phyloP scores from a whole-genome alignment of 2,113 vertebrate genomes.

The Eulemur rufifrons region DNA sequence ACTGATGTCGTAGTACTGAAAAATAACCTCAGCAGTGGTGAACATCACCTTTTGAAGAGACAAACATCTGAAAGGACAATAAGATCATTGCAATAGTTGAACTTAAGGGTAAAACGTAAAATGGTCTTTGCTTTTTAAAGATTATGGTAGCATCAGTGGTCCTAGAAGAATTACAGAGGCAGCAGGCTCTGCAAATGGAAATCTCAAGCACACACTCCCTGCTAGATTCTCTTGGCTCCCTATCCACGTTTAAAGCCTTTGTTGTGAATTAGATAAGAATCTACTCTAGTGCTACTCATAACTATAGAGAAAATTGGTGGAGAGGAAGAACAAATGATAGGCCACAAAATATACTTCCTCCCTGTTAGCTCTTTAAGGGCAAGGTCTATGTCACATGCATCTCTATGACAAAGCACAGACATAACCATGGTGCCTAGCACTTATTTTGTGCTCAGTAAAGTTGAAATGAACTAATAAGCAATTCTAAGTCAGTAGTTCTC shows the following conservation, averaged over 20 bases:
- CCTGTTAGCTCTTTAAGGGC: not conserved
- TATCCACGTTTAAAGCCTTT: not conserved
- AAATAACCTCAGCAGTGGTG: not conserved
- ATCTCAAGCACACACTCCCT: not conserved
- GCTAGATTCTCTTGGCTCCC: not conserved
- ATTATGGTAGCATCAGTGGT: not conserved
- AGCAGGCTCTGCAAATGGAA: not conserved
- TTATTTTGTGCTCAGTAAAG: constrained; percentile 33
- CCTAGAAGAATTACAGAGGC: not conserved
- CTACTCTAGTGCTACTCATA: not conserved
- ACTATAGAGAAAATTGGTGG: not conserved
- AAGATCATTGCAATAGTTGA: not conserved
- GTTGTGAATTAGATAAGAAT: constrained; percentile 3
- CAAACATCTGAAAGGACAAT: not conserved
- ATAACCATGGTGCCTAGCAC: not conserved
- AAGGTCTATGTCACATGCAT: not conserved
- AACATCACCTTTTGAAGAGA: not conserved
- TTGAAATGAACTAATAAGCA: constrained; percentile 31
- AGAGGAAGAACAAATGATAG: not conserved
- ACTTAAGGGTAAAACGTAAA: constrained; percentile 9
- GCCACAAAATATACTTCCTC: not conserved
- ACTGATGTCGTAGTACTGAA: not conserved
- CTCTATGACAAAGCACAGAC: not conserved
- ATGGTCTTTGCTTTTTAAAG: not conserved
- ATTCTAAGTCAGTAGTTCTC: not conserved